Base-by-base conservation (phyloP, 2,888 invertebrate species). In the Noctua fimbriata region DNA sequence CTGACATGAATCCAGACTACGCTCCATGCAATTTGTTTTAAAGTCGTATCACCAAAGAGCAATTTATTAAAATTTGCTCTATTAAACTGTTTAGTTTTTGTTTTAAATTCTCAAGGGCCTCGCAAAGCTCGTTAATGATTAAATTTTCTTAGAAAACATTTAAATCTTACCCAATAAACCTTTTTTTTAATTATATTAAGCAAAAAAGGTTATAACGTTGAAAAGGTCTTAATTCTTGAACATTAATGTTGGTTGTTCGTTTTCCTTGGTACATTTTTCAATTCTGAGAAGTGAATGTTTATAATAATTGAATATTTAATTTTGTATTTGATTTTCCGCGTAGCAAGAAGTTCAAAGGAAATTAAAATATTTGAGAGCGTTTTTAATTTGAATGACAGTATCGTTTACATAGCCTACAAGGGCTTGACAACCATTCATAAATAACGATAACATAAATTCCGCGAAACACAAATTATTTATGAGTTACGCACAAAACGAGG, bases 361-460 rank as follows among this genome's bases (percentile, higher is more conserved):
- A 73, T 58, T 67, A 6, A 47, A 67, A 81, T 58, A 28, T 0
- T 32, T 32, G 7, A 49, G 58, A 47, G 6, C 9, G 7, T n/a
- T 58, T 41, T 28, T 0, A 47, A 63, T 76, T 55, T 47, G 12
- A 76, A 69, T 55, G 44, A 36, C 36, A 80, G 21, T 58, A 49
- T 67, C 52, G 18, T 36, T 58, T 52, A 47, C 6, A 12, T 14
- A 60, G 36, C 16, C 24, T 12, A 44, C 41, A 60, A 36, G 21
- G 10, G 16, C n/a, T 44, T 74, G 75, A 74, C 67, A 74, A n/a
- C 36, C 36, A 81, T n/a, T 16, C 14, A 60, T 28, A 65, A 72
- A 36, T 65, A 28, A 52, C 36, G 24, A 18, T 9, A 44, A 16
- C 16, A 5, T 36, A 60, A 52, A 69, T 47, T 69, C 12, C 28